Conservation (phyloP, 2,113 vertebrate genomes). For the Megaleporinus macrocephalus region DNA sequence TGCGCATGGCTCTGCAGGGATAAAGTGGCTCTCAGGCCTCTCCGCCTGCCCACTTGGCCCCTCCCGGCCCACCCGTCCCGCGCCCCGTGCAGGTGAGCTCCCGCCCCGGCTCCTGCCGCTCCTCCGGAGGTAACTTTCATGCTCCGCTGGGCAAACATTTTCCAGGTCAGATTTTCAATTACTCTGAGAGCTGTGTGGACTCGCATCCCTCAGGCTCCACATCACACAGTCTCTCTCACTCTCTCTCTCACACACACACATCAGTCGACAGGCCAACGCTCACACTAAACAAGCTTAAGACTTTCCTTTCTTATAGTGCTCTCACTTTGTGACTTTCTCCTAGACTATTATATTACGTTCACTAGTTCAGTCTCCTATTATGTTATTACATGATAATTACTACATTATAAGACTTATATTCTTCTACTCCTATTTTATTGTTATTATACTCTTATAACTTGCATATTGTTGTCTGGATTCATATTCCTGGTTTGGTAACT, state of each 20-base stretch:
- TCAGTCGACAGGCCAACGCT: slow-evolving; percentile 47
- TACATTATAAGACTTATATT: not conserved
- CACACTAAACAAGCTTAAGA: slow-evolving; percentile 61
- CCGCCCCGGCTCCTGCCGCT: slow-evolving; percentile 58
- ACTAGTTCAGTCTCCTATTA: not conserved
- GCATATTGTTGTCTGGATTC: not conserved
- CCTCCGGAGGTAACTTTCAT: slow-evolving; percentile 83
- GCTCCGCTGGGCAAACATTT: slow-evolving; percentile 83
- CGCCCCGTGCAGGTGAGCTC: slow-evolving; percentile 70
- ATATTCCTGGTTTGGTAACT: not conserved
- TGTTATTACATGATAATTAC: not conserved
- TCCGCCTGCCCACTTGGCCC: slow-evolving; percentile 65
- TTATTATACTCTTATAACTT: not conserved
- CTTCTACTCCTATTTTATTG: not conserved
- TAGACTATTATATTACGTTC: not conserved
- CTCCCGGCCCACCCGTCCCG: slow-evolving; percentile 65
- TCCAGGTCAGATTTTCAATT: slow-evolving; percentile 87
- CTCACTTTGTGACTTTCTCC: not conserved
- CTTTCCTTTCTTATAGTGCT: not conserved
- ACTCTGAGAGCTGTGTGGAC: slow-evolving; percentile 73
- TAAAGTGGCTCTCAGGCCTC: slow-evolving; percentile 76
- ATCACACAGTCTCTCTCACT: slow-evolving; percentile 56
- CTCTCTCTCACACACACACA: slow-evolving; percentile 42
- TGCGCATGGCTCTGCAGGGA: slow-evolving; percentile 66
- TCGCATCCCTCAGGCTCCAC: slow-evolving; percentile 47